Conservation (phyloP, 2,888 invertebrate genomes). For the Hypomecis atomaria region DNA sequence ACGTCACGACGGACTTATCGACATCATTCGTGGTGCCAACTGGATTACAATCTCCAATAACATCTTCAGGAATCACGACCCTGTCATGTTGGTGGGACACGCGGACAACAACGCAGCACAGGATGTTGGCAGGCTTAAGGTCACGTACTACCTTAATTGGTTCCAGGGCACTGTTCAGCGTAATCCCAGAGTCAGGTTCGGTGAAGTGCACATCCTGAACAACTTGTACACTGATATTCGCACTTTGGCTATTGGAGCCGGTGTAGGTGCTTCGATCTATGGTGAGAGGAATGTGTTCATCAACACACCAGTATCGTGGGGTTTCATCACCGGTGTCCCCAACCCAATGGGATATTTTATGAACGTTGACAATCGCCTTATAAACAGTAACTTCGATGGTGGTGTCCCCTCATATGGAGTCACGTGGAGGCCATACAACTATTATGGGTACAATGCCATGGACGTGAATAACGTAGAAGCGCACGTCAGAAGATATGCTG, state of each 20-base stretch:
- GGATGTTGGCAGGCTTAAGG: slow-evolving; percentile 33
- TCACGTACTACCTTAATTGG: slow-evolving; percentile 34
- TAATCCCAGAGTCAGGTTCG: slow-evolving; percentile 32
- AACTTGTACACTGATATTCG: slow-evolving; percentile 32
- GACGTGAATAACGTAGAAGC: slow-evolving; percentile 17
- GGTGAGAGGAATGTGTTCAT: slow-evolving; percentile 29
- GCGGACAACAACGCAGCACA: slow-evolving; percentile 20
- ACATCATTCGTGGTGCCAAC: slow-evolving; percentile 30
- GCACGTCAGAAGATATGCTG: slow-evolving; percentile 25
- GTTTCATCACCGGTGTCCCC: slow-evolving; percentile 5
- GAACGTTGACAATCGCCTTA: slow-evolving; percentile 20
- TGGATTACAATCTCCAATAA: slow-evolving; percentile 34
- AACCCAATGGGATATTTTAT: slow-evolving; percentile 17
- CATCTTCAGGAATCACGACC: slow-evolving; percentile 38
- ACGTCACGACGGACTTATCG: slow-evolving; percentile 37
- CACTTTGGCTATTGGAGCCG: slow-evolving; percentile 28
- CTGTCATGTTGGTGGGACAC: slow-evolving; percentile 29
- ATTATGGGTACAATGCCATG: slow-evolving; percentile 24
- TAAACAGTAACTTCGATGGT: slow-evolving; percentile 13
- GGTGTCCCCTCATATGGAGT: slow-evolving; percentile 15
- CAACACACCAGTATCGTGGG: slow-evolving; percentile 23
- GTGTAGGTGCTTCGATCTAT: slow-evolving; percentile 17
- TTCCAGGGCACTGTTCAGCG: slow-evolving; percentile 33
- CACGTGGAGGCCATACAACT: slow-evolving; percentile 20
- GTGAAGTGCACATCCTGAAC: slow-evolving; percentile 31